These are phyloP conservation scores for Xanthostigma xanthostigma DNA, from an alignment of 2,888 invertebrate genomes.

Conservation along the genomic window DNA sequence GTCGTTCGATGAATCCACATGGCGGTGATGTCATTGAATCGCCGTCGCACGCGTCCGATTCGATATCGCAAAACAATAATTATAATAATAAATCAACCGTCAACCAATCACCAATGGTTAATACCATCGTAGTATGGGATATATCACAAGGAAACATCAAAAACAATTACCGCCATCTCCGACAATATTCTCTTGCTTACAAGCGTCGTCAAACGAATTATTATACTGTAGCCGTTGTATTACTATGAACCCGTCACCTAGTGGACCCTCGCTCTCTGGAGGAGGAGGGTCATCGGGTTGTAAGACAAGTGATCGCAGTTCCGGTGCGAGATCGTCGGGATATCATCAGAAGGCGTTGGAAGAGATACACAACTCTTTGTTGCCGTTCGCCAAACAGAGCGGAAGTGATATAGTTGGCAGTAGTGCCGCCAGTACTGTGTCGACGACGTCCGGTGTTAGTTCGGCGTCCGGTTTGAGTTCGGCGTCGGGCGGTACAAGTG, in stretches of 20 bases:
- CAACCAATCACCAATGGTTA: no score
- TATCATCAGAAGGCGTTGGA: slow-evolving; percentile 79
- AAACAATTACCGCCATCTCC: no score
- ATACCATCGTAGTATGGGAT: no score
- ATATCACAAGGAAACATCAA: no score
- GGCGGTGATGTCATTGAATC: no score
- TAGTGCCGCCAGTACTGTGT: slow-evolving; percentile 62
- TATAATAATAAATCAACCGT: no score
- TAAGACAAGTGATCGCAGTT: slow-evolving; percentile 3
- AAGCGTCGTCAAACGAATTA: no score
- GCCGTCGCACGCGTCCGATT: no score
- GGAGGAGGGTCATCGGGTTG: slow-evolving; percentile 28
- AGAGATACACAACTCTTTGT: slow-evolving; percentile 68
- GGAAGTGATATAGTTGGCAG: slow-evolving; percentile 42
- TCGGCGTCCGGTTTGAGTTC: slow-evolving; percentile 39
- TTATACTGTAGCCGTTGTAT: no score
- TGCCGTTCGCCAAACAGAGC: slow-evolving; percentile 59
- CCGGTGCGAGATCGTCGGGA: slow-evolving; percentile 58
- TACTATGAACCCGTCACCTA: not conserved
- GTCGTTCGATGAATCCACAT: no score
- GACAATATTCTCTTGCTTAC: no score
- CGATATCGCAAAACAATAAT: no score
- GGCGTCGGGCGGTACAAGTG: slow-evolving; percentile 15
- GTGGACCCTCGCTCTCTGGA: slow-evolving; percentile 2
- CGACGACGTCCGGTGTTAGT: slow-evolving; percentile 44